These are phyloP conservation scores for Eubucco bourcierii DNA, from an alignment of 2,113 vertebrate species.

Conservation along the genomic window DNA sequence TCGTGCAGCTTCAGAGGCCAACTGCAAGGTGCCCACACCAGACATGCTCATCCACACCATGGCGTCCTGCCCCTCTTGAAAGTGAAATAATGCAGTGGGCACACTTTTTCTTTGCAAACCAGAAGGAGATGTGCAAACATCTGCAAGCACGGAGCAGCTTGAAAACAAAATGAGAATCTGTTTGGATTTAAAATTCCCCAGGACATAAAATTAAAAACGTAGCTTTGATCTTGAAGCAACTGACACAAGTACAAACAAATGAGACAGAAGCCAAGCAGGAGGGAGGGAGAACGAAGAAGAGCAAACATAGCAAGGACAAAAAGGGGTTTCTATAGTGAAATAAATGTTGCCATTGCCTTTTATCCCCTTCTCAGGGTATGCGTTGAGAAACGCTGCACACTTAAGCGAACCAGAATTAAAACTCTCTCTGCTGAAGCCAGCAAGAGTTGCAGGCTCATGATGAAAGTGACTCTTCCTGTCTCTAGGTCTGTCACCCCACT, in stretches of 20 bases:
- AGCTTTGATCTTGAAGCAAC: background rate
- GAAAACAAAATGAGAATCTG: too few relatives aligned
- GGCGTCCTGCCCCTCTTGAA: background rate
- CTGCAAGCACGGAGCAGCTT: background rate
- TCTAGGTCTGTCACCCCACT: background rate
- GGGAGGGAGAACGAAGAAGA: background rate
- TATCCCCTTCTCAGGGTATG: background rate
- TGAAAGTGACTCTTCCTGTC: constrained; percentile 20
- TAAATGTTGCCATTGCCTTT: background rate
- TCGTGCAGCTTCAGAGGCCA: background rate
- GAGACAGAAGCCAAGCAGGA: background rate
- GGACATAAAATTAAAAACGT: background rate
- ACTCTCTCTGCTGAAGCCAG: background rate
- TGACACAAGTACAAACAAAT: background rate
- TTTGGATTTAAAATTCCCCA: background rate
- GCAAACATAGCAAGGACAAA: background rate
- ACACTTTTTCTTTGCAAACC: background rate
- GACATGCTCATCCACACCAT: background rate
- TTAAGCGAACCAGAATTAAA: background rate
- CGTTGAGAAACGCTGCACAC: background rate
- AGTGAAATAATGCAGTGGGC: background rate
- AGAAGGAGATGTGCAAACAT: background rate
- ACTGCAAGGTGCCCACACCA: background rate
- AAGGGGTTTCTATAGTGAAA: background rate
- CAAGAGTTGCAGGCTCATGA: background rate